phyloP scores from a whole-genome alignment of 2,888 invertebrate genomes.

The Automeris io region DNA sequence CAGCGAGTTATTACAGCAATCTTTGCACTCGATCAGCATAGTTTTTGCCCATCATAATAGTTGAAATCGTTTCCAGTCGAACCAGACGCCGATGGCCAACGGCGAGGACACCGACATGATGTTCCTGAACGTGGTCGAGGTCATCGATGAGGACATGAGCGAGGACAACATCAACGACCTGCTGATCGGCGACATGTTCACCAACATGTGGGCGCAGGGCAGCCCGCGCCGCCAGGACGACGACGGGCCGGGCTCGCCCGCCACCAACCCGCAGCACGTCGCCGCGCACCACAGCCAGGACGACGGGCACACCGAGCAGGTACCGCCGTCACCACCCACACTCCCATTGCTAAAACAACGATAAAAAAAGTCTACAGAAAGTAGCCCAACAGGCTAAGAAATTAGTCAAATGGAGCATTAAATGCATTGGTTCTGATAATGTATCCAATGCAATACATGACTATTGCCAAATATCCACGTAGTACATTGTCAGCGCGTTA shows the following conservation, averaged over 20 bases:
- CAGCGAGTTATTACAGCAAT: too few relatives aligned
- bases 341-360: too few relatives aligned
- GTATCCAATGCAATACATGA: too few relatives aligned
- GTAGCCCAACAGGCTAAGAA: too few relatives aligned
- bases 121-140: constrained; percentile 63
- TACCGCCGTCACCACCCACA: constrained; percentile 39
- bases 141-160: constrained; percentile 74
- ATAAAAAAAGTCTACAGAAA: too few relatives aligned
- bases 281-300: constrained; percentile 29
- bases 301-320: constrained; percentile 27
- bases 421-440: too few relatives aligned
- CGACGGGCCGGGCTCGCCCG: constrained; percentile 33
- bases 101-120: constrained; percentile 69
- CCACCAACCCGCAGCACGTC: constrained; percentile 31
- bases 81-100: constrained; percentile 63
- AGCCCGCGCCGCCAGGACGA: constrained; percentile 35
- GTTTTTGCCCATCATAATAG: too few relatives aligned
- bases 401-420: too few relatives aligned
- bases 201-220: constrained; percentile 58
- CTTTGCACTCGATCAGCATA: too few relatives aligned
- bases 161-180: constrained; percentile 83
- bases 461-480: too few relatives aligned
- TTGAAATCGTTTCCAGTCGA: constrained; percentile 49
- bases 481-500: too few relatives aligned
- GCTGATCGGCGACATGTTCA: constrained; percentile 84